Evolutionary conservation across 2,797 vertebrate species (phyloP).

Genomic region (Coregonus sp.): DNA sequence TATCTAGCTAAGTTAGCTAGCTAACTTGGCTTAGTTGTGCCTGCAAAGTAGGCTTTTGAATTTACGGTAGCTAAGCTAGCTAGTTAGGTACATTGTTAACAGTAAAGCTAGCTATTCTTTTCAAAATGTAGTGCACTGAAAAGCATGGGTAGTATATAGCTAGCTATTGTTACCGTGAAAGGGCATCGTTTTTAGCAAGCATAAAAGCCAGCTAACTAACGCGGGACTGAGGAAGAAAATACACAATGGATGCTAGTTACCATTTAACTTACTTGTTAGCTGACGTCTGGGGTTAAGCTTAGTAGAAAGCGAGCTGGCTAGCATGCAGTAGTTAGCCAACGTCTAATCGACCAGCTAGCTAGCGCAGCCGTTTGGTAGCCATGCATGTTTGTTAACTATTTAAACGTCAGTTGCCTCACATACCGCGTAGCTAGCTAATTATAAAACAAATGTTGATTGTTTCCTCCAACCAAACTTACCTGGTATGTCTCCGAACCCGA

Average conservation of each 20-base stretch:
- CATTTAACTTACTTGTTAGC: neutral
- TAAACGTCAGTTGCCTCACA: neutral
- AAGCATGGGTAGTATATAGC: too few relatives aligned
- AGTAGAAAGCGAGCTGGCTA: neutral
- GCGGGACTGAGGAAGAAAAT: neutral
- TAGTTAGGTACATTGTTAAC: too few relatives aligned
- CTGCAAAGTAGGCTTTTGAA: too few relatives aligned
- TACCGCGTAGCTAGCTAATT: neutral
- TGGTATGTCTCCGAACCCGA: neutral
- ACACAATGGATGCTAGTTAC: constrained; percentile 9
- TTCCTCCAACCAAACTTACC: neutral
- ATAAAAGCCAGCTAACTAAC: too few relatives aligned
- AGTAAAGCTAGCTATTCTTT: too few relatives aligned
- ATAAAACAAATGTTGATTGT: neutral
- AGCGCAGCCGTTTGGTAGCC: neutral
- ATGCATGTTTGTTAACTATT: neutral
- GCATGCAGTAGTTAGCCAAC: neutral
- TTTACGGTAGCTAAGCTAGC: too few relatives aligned
- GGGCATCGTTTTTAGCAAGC: too few relatives aligned
- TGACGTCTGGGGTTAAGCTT: neutral
- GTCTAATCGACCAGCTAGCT: too few relatives aligned
- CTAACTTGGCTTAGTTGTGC: too few relatives aligned
- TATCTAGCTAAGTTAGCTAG: too few relatives aligned
- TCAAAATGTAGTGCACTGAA: too few relatives aligned
- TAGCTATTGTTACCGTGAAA: too few relatives aligned